Percentiles rank a stretch among this genome's conserved stretches.
phyloP scores from a whole-genome alignment of 2,113 vertebrate genomes.

The Chloropsis cyanopogon region DNA sequence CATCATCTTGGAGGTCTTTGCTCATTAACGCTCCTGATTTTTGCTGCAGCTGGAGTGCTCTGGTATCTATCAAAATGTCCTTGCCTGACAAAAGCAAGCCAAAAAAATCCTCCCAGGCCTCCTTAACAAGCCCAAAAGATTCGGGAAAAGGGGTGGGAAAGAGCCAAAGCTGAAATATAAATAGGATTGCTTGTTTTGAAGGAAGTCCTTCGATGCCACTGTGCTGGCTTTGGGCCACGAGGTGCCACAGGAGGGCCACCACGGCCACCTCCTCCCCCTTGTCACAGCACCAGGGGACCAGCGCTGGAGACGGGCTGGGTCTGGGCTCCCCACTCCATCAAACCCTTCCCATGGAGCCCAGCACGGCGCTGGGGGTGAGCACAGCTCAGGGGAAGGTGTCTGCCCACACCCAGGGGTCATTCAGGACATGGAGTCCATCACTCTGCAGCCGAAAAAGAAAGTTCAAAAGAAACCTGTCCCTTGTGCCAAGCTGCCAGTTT shows the following conservation, averaged over 20 bases:
- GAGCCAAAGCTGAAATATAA: background rate
- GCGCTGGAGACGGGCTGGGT: fast-evolving
- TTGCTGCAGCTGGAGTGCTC: background rate
- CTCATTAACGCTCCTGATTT: background rate
- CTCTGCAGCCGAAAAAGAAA: background rate
- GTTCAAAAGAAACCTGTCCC: background rate
- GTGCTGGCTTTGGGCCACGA: fast-evolving
- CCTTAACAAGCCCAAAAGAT: background rate
- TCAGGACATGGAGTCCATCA: fast-evolving
- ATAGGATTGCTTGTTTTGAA: fast-evolving
- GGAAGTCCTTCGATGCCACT: background rate
- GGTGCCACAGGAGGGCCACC: background rate
- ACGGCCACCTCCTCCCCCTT: fast-evolving
- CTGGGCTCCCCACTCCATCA: fast-evolving
- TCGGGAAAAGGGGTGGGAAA: background rate
- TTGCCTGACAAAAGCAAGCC: background rate
- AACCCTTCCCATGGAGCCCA: background rate
- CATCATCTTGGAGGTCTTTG: fast-evolving
- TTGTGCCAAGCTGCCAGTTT: background rate
- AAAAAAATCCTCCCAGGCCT: background rate
- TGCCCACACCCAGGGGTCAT: fast-evolving
- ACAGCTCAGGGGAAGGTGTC: fast-evolving
- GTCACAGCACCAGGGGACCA: fast-evolving
- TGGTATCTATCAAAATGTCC: background rate
- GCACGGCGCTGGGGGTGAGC: fast-evolving